Evolutionary conservation across 2,113 vertebrate genomes (phyloP).

Genomic region (Petrocephalus zakoni): DNA sequence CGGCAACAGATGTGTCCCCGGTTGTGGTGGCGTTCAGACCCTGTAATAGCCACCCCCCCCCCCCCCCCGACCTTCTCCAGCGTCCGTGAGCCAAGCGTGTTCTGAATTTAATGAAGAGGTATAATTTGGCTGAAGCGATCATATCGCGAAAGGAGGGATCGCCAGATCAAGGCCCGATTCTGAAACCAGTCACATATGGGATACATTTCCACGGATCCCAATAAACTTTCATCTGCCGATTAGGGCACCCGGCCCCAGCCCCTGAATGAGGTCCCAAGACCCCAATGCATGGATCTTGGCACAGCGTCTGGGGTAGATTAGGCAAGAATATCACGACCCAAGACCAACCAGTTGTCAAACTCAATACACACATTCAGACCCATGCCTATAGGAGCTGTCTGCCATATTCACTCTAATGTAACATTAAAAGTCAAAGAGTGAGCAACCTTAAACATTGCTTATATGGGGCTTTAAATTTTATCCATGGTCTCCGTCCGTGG

Average conservation of each 20-base stretch:
- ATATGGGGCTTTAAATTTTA: background rate
- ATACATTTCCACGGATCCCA: slow-evolving; percentile 63
- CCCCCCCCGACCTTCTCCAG: slow-evolving; percentile 16
- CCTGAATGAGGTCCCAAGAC: slow-evolving; percentile 34
- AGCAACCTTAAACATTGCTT: background rate
- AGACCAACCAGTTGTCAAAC: slow-evolving; percentile 9
- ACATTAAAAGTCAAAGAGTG: background rate
- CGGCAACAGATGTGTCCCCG: background rate
- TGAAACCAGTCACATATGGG: slow-evolving; percentile 61
- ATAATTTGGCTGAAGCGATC: slow-evolving; percentile 56
- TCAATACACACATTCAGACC: background rate
- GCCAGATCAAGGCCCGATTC: slow-evolving; percentile 59
- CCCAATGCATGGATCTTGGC: slow-evolving; percentile 30
- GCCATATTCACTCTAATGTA: background rate
- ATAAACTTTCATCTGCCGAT: slow-evolving; percentile 63
- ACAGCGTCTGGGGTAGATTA: slow-evolving; percentile 35
- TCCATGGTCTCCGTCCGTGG: background rate
- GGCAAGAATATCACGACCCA: background rate
- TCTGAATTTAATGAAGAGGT: slow-evolving; percentile 64
- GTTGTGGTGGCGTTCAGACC: background rate
- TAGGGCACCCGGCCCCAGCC: slow-evolving; percentile 41
- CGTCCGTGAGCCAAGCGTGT: slow-evolving; percentile 45
- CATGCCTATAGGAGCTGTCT: background rate
- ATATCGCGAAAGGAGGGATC: slow-evolving; percentile 59
- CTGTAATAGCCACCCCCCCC: background rate